A percentile compares a stretch with the other conserved stretches of the same genome.
Conservation (phyloP, 1,140 invertebrate species). For the Pseudomyrmex cubaensis region DNA sequence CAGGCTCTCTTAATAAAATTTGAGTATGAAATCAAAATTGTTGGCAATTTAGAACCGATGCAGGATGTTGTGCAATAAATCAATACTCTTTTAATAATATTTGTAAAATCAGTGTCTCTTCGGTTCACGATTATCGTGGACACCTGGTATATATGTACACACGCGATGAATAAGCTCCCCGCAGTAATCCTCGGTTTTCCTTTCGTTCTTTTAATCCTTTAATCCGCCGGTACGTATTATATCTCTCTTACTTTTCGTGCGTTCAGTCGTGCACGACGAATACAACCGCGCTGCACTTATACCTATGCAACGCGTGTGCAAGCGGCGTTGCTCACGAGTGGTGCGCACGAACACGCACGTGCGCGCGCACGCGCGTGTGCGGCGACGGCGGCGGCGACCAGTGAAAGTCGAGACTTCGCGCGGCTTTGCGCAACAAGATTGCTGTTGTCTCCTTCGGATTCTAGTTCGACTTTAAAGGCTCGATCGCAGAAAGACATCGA, state of each 20-base stretch:
- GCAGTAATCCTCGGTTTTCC: constrained; percentile 18
- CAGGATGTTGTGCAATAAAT: no score
- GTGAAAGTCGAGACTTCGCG: constrained; percentile 79
- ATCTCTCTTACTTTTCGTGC: constrained; percentile 47
- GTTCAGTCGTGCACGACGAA: constrained; percentile 46
- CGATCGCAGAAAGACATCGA: constrained; percentile 66
- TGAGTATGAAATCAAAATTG: no score
- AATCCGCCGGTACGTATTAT: constrained; percentile 37
- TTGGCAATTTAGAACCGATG: no score
- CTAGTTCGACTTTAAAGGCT: constrained; percentile 80
- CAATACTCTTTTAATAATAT: no score
- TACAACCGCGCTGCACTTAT: not conserved
- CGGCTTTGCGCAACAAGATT: constrained; percentile 80
- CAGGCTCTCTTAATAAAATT: no score
- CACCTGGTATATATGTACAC: no score
- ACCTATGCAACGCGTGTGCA: constrained; percentile 24
- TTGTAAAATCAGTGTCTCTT: no score
- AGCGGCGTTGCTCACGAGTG: constrained; percentile 12
- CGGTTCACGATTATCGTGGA: no score
- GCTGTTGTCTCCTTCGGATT: constrained; percentile 80
- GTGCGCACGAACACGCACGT: constrained; percentile 45
- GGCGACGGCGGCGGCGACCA: constrained; percentile 62
- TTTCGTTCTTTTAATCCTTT: constrained; percentile 22
- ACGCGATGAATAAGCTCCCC: not conserved
- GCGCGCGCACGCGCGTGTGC: constrained; percentile 27